Percentiles rank a stretch among this genome's conserved stretches.
phyloP scores from a whole-genome alignment of 2,888 invertebrate genomes.

The Ligdia adustata region DNA sequence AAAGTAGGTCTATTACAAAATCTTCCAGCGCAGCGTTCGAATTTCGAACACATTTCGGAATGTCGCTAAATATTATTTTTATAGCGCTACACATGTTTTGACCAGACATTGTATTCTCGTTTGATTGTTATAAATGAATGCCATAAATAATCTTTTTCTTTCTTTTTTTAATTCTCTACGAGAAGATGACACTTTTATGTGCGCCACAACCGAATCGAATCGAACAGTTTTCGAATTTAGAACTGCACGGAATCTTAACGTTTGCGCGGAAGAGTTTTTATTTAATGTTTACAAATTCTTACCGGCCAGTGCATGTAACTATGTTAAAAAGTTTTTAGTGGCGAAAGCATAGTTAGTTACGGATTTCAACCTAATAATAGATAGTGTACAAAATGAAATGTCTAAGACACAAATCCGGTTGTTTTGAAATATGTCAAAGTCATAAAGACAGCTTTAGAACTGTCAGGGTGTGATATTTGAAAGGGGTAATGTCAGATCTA shows the following conservation, averaged over 20 bases:
- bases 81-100: slow-evolving; percentile 37
- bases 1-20: slow-evolving; percentile 28
- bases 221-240: slow-evolving; percentile 33
- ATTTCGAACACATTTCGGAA: slow-evolving; percentile 26
- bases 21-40: slow-evolving; percentile 32
- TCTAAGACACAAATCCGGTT: slow-evolving; percentile 29
- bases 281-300: slow-evolving; percentile 11
- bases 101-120: slow-evolving; percentile 47
- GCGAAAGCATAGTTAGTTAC: background rate
- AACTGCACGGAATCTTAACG: slow-evolving; percentile 18
- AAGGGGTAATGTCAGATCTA: slow-evolving; percentile 24
- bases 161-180: slow-evolving; percentile 23
- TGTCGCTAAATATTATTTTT: slow-evolving; percentile 39
- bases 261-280: slow-evolving; percentile 8
- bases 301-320: slow-evolving; percentile 2
- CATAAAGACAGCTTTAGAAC: slow-evolving; percentile 30
- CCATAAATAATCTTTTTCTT: slow-evolving; percentile 38
- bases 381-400: slow-evolving; percentile 11
- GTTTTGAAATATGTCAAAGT: slow-evolving; percentile 36
- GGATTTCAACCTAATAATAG: background rate
- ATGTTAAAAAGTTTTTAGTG: background rate
- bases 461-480: slow-evolving; percentile 33
- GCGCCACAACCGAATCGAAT: slow-evolving; percentile 29
- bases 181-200: slow-evolving; percentile 32
- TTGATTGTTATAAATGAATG: slow-evolving; percentile 50